Evolutionary conservation across 2,888 invertebrate genomes (phyloP).

Genomic region (Ophion costatus): DNA sequence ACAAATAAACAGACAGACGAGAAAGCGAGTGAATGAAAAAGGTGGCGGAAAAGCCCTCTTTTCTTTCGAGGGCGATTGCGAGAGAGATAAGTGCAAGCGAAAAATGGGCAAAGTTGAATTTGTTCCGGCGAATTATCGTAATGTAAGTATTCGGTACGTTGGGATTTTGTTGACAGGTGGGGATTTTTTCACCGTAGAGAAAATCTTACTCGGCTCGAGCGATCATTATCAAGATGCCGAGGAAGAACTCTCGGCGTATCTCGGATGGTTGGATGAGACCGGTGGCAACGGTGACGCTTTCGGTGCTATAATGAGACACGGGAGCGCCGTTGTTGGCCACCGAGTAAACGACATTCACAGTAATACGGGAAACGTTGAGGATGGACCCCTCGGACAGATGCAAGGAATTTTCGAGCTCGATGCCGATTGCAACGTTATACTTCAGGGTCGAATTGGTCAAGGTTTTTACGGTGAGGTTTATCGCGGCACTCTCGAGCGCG

Average conservation of each 20-base stretch:
- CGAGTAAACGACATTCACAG: conserved; percentile 53
- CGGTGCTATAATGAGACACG: conserved; percentile 38
- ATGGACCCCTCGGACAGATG: conserved; percentile 80
- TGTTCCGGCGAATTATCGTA: too few relatives aligned
- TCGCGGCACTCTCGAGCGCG: conserved; percentile 89
- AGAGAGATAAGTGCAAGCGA: too few relatives aligned
- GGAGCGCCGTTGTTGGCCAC: conserved; percentile 57
- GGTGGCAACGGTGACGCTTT: conserved; percentile 65
- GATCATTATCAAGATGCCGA: conserved; percentile 72
- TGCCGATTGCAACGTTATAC: conserved; percentile 86
- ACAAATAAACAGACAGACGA: too few relatives aligned
- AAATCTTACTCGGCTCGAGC: conserved; percentile 54
- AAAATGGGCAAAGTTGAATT: too few relatives aligned
- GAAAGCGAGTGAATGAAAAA: too few relatives aligned
- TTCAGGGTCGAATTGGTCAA: conserved; percentile 87
- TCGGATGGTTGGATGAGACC: conserved; percentile 74
- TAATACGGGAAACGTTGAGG: conserved; percentile 62
- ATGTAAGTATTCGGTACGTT: not conserved
- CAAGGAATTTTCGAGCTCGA: conserved; percentile 86
- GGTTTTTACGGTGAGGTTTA: conserved; percentile 95
- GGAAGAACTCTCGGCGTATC: conserved; percentile 74
- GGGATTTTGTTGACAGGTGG: conserved; percentile 57
- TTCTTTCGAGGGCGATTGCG: too few relatives aligned
- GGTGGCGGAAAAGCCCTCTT: too few relatives aligned
- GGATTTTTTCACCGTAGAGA: conserved; percentile 51